Percentiles rank a stretch among this genome's conserved stretches.
These are phyloP conservation scores for Electrophaes corylata DNA, from an alignment of 2,888 invertebrate genomes.

Conservation along the genomic window DNA sequence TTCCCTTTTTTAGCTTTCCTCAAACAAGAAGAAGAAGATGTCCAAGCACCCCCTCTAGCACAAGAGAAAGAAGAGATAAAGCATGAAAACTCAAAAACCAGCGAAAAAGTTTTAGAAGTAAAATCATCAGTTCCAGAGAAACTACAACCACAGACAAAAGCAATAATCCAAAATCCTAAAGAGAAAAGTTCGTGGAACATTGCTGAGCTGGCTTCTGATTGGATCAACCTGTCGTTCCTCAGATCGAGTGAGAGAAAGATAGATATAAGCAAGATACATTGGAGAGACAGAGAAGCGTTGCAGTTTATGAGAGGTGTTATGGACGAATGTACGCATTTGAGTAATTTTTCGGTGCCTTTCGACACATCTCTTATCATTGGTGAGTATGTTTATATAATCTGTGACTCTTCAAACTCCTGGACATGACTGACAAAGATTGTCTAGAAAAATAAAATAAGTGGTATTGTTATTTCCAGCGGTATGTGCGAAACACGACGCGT, in stretches of 20 bases:
- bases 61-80: conserved; percentile 1
- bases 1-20: conserved; percentile 15
- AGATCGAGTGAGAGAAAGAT: conserved; percentile 71
- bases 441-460: conserved; percentile 40
- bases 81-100: neutral
- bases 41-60: neutral
- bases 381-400: conserved; percentile 45
- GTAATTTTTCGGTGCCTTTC: conserved; percentile 94
- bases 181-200: conserved; percentile 68
- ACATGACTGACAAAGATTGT: too few species aligned
- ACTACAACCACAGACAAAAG: conserved; percentile 19
- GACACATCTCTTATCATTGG: conserved; percentile 95
- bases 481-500: conserved; percentile 94
- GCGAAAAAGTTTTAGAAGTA: neutral
- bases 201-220: conserved; percentile 68
- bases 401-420: neutral
- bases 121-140: conserved; percentile 9
- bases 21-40: conserved; percentile 23
- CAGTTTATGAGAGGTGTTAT: conserved; percentile 98
- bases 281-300: conserved; percentile 91
- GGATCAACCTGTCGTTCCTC: conserved; percentile 69
- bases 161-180: conserved; percentile 24
- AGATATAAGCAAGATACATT: conserved; percentile 86
- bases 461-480: conserved; percentile 85
- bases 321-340: conserved; percentile 99